Conservation (phyloP, 2,113 vertebrate species). For the Microcebus jonahi region DNA sequence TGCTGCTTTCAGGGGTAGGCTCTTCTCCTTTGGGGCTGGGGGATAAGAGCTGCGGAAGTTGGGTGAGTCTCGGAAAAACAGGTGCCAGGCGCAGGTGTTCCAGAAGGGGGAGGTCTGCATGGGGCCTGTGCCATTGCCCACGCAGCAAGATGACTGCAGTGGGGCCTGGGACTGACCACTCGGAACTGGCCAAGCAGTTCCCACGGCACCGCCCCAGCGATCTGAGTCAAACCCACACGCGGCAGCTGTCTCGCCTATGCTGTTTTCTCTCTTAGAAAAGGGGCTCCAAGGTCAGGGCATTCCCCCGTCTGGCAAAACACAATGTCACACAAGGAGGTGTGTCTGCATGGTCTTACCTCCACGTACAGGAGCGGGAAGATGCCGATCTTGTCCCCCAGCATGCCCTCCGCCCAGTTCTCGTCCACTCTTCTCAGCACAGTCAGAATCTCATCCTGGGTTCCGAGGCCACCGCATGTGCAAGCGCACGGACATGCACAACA, state of each 20-base stretch:
- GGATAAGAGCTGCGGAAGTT: not conserved
- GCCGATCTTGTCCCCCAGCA: slow-evolving; percentile 98
- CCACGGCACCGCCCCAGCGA: not conserved
- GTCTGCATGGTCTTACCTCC: slow-evolving; percentile 88
- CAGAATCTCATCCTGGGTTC: slow-evolving; percentile 95
- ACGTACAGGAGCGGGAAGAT: slow-evolving; percentile 99
- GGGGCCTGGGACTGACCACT: not conserved
- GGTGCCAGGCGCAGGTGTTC: not conserved
- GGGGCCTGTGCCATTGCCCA: no score
- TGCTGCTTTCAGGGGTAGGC: rapidly evolving
- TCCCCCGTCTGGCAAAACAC: rapidly evolving
- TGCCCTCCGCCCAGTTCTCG: slow-evolving; percentile 99
- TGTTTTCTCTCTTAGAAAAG: not conserved
- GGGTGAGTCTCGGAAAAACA: not conserved
- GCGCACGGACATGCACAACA: not conserved
- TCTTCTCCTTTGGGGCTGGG: no score
- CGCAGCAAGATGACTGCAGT: not conserved
- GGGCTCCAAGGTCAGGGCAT: not conserved
- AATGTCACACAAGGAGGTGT: rapidly evolving
- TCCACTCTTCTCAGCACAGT: slow-evolving; percentile 98
- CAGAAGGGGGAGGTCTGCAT: not conserved
- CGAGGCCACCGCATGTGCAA: not conserved
- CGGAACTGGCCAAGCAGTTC: not conserved
- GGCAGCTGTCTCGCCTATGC: not conserved
- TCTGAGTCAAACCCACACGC: not conserved